Conservation (phyloP, 2,797 vertebrate genomes). For the Hemitrygon akajei region DNA sequence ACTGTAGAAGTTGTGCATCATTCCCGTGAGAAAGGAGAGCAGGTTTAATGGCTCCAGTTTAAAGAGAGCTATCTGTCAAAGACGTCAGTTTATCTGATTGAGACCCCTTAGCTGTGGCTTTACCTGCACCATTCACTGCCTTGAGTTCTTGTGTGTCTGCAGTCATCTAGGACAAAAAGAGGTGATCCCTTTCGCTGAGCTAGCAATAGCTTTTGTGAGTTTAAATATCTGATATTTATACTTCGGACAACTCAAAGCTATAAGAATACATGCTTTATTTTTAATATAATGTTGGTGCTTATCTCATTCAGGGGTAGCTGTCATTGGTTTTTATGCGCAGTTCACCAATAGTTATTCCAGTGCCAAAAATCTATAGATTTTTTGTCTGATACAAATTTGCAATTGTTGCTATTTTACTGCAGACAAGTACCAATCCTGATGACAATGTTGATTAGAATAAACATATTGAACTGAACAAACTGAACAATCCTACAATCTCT, state of each 20-base stretch:
- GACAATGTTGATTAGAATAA: conserved; percentile 40
- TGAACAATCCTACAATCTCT: not conserved
- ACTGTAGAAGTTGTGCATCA: conserved; percentile 58
- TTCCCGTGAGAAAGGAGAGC: conserved; percentile 65
- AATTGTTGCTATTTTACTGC: conserved; percentile 41
- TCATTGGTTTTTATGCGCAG: conserved; percentile 20
- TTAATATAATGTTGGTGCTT: conserved; percentile 44
- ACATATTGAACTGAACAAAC: conserved; percentile 19
- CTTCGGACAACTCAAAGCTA: conserved; percentile 48
- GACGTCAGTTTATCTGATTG: conserved; percentile 65
- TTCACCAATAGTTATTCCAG: conserved; percentile 26
- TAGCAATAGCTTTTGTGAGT: conserved; percentile 48
- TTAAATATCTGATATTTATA: conserved; percentile 50
- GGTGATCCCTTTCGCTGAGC: conserved; percentile 42
- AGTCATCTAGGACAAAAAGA: conserved; percentile 46
- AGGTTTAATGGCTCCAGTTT: conserved; percentile 69
- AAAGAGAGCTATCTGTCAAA: conserved; percentile 65
- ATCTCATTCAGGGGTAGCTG: conserved; percentile 43
- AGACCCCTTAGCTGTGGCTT: conserved; percentile 50
- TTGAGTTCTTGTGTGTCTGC: conserved; percentile 50
- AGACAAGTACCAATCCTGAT: conserved; percentile 34
- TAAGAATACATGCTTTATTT: conserved; percentile 41
- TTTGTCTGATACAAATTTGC: conserved; percentile 42
- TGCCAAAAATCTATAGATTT: conserved; percentile 45
- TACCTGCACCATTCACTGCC: conserved; percentile 50